Evolutionary conservation across 1,140 invertebrate species (phyloP).

Genomic region (Bombyx mori): ASM3026992v2 NC_085116.1:6750001-6750500

Average conservation of each 20-base stretch:
- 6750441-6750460: too few species aligned
- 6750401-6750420: too few species aligned
- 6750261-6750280: conserved; percentile 7
- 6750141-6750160: conserved; percentile 7
- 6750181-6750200: conserved; percentile 5
- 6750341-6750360: conserved; percentile 2
- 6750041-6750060: conserved; percentile 5
- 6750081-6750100: conserved; percentile 8
- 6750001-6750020: conserved; percentile 8
- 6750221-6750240: conserved; percentile 3
- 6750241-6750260: conserved; percentile 11
- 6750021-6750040: conserved; percentile 10
- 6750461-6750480: too few species aligned
- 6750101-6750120: conserved; percentile 11
- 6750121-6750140: conserved; percentile 7
- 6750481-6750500: too few species aligned
- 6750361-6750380: neutral
- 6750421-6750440: too few species aligned
- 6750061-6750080: conserved; percentile 6
- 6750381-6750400: conserved; percentile 12
- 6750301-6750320: conserved; percentile 10
- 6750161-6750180: conserved; percentile 12
- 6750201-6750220: conserved; percentile 5
- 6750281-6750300: neutral
- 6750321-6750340: conserved; percentile 1